Evolutionary conservation across 2,888 invertebrate genomes (phyloP), one percentile per base, ranked within the genome.

Genomic region (Brachyptera risi): DNA sequence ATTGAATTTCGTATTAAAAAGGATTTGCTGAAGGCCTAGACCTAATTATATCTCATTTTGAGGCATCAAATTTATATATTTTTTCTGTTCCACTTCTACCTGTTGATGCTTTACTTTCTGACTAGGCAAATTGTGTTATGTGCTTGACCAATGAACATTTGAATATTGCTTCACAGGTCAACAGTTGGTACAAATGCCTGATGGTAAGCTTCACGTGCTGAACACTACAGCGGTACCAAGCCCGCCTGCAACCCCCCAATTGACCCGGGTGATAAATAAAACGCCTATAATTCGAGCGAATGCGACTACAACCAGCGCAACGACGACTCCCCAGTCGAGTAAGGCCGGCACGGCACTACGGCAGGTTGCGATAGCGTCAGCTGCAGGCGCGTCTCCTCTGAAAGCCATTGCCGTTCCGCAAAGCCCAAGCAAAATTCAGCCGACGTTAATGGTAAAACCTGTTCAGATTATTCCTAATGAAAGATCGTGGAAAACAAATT

Each of bases 111-210:
- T n/a, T n/a, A n/a, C n/a, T n/a, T n/a, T n/a, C n/a, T n/a, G n/a
- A n/a, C n/a, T n/a, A n/a, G n/a, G n/a, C n/a, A n/a, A n/a, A n/a
- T n/a, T n/a, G n/a, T n/a, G n/a, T n/a, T 31, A 31, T 31, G 31
- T 58, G 24, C 15, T 4, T 5, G 13, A 54, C n/a, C 50, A 26
- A 13, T 58, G 13, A 19, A 26, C 47, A 5, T 11, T 31, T 11
- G 5, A 11, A 31, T 31, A 31, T 56, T 51, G 77, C n/a, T 64
- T 75, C 65, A 72, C 74, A 71, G 79, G 80, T 61, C 96, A 96
- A 72, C 95, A 96, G 72, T 78, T 96, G 60, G 87, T 96, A 44
- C 92, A 95, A 73, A 88, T 94, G 83, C 89, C 95, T 0, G 96
- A 96, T 74, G 96, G 96, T 0, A 92, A 93, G 73, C 77, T 96